Percentiles rank a stretch among this genome's conserved stretches.
phyloP scores from a whole-genome alignment of 2,888 invertebrate genomes.

The Drosophila helvetica region DNA sequence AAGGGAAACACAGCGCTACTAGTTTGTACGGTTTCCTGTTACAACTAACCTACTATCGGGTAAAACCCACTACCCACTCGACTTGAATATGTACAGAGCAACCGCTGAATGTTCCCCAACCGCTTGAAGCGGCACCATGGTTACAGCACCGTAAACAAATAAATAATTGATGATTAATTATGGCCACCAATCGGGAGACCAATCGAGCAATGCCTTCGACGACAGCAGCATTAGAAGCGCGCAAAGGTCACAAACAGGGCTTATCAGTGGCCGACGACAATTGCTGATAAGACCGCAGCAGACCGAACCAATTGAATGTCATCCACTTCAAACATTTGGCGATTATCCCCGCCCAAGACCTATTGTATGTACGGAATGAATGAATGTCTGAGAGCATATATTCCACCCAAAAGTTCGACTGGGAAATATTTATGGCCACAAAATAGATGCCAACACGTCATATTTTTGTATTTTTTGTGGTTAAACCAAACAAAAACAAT shows the following conservation, averaged over 20 bases:
- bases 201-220: slow-evolving; percentile 7
- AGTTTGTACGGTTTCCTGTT: too few species aligned
- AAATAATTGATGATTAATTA: slow-evolving; percentile 51
- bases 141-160: slow-evolving; percentile 12
- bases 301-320: slow-evolving; percentile 42
- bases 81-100: too few species aligned
- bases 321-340: slow-evolving; percentile 13
- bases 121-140: background rate
- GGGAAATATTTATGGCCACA: slow-evolving; percentile 9
- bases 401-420: background rate
- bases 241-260: slow-evolving; percentile 54
- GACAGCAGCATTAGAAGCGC: slow-evolving; percentile 11
- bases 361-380: background rate
- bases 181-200: slow-evolving; percentile 11
- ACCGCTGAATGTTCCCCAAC: too few species aligned
- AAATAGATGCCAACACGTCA: slow-evolving; percentile 41
- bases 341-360: slow-evolving; percentile 16
- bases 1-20: too few species aligned
- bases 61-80: background rate
- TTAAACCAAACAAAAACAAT: slow-evolving; percentile 32
- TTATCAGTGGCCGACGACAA: slow-evolving; percentile 55
- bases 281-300: slow-evolving; percentile 47
- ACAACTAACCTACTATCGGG: background rate
- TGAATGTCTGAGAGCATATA: background rate
- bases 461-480: slow-evolving; percentile 13